phyloP scores from a whole-genome alignment of 1,140 invertebrate genomes.

The Drosophila repleta region DNA sequence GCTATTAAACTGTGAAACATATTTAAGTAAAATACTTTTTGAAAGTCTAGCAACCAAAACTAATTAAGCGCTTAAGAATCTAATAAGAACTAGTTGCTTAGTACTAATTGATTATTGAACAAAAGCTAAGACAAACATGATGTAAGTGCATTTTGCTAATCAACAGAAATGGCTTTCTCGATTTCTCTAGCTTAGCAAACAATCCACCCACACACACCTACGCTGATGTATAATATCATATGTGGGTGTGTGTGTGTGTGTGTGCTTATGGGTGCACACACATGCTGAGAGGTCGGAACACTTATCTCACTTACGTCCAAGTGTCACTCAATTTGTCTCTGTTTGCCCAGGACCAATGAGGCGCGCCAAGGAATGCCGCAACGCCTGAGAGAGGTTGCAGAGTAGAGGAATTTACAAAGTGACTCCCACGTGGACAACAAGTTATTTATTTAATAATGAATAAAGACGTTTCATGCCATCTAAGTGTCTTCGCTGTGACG shows the following conservation, averaged over 20 bases:
- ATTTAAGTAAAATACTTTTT: too few species aligned
- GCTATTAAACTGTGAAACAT: too few species aligned
- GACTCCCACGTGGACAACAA: constrained; percentile 42
- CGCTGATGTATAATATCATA: neutral
- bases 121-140: neutral
- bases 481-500: constrained; percentile 47
- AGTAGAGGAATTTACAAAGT: constrained; percentile 49
- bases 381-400: constrained; percentile 19
- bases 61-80: neutral
- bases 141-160: constrained; percentile 73
- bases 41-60: too few species aligned
- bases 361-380: constrained; percentile 13
- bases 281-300: constrained; percentile 17
- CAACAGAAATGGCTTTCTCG: constrained; percentile 54
- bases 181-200: constrained; percentile 27
- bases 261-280: neutral
- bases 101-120: neutral
- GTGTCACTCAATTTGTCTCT: constrained; percentile 72
- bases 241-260: neutral
- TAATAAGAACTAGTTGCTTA: neutral
- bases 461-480: constrained; percentile 29
- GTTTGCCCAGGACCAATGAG: constrained; percentile 36
- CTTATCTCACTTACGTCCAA: constrained; percentile 59
- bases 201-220: constrained; percentile 7
- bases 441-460: constrained; percentile 76